These are phyloP conservation scores for Hesperia comma DNA, from an alignment of 2,888 invertebrate species.

Conservation along the genomic window DNA sequence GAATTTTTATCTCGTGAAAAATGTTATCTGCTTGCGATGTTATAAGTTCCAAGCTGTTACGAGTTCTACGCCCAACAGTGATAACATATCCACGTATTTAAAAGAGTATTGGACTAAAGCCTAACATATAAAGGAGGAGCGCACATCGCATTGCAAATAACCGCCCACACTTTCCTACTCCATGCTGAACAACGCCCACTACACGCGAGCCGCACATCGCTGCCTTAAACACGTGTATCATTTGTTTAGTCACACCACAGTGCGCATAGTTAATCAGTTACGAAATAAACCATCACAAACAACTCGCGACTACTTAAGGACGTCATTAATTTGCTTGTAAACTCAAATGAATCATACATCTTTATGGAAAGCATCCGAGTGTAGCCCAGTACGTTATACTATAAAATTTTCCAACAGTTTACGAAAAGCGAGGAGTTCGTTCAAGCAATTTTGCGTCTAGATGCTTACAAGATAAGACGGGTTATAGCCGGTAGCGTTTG, in stretches of 20 bases:
- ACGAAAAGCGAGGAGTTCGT: background rate
- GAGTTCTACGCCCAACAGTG: no score
- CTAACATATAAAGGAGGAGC: background rate
- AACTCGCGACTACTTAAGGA: constrained; percentile 1
- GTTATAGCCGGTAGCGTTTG: constrained; percentile 23
- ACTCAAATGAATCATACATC: constrained; percentile 33
- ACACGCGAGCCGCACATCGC: background rate
- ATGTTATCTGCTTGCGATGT: no score
- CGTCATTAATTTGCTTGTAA: constrained; percentile 30
- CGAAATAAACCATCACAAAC: constrained; percentile 8
- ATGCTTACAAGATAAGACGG: constrained; percentile 19
- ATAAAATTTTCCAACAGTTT: constrained; percentile 27
- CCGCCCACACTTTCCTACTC: background rate
- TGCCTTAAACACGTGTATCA: background rate
- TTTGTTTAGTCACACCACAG: background rate
- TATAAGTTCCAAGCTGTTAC: no score
- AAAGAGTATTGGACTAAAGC: no score
- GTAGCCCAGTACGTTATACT: constrained; percentile 17
- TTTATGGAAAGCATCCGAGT: constrained; percentile 31
- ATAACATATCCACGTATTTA: no score
- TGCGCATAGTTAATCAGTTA: constrained; percentile 3
- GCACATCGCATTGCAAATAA: background rate
- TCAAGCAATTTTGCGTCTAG: background rate
- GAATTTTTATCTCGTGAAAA: no score
- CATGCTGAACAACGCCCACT: background rate